Evolutionary conservation across 2,113 vertebrate species (phyloP).

Genomic region (Melanocharis versteri): DNA sequence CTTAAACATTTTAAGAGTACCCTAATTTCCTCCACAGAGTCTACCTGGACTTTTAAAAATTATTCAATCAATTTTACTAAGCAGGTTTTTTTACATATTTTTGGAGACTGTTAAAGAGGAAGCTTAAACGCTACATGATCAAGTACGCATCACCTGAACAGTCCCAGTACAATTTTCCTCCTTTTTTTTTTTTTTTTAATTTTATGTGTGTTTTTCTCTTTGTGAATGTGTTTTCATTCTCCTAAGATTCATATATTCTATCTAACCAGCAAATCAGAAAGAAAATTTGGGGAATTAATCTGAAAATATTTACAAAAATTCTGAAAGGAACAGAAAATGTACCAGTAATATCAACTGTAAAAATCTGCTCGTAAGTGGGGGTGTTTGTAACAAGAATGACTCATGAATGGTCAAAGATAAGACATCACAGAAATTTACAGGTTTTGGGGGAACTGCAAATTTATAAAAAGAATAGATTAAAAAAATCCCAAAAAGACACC

Average conservation of each 20-base stretch:
- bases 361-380: neutral
- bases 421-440: neutral
- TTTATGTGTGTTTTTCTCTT: neutral
- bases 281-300: neutral
- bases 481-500: neutral
- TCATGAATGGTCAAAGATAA: neutral
- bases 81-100: neutral
- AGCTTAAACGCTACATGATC: neutral
- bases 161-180: neutral
- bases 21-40: neutral
- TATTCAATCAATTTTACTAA: neutral
- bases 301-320: neutral
- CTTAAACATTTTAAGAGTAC: neutral
- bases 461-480: neutral
- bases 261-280: neutral
- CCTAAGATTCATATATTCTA: neutral
- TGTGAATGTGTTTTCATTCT: neutral
- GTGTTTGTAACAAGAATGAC: neutral
- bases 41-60: neutral
- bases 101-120: neutral
- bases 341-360: neutral
- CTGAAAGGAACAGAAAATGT: neutral
- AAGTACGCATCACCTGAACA: neutral
- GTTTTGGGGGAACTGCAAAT: accelerated
- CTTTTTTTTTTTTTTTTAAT: neutral